A percentile compares a stretch with the other conserved stretches of the same genome.
phyloP scores from a whole-genome alignment of 2,888 invertebrate genomes.

The Dynastes hyllus region DNA sequence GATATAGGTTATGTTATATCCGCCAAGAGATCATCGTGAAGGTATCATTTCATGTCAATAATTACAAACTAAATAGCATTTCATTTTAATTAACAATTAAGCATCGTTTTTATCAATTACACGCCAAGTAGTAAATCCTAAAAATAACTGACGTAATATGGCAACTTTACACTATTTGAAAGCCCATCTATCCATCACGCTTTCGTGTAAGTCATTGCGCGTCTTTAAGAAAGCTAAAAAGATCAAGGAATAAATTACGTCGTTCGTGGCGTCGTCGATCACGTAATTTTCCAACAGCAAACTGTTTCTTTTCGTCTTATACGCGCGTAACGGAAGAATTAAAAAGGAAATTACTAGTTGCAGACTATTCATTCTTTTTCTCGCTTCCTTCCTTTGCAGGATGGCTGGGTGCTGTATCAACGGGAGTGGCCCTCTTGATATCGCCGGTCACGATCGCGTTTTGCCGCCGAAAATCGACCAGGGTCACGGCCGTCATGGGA shows the following conservation, averaged over 20 bases:
- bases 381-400: conserved; percentile 76
- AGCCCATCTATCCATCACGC: no score
- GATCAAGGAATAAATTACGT: conserved; percentile 4
- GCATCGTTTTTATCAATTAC: no score
- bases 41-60: no score
- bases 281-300: conserved; percentile 7
- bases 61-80: no score
- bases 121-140: no score
- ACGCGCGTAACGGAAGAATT: conserved; percentile 20
- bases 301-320: not conserved
- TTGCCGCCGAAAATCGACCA: conserved; percentile 89
- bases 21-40: no score
- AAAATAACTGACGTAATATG: no score
- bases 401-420: conserved; percentile 87
- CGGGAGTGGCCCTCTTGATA: conserved; percentile 84
- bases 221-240: not conserved
- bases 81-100: no score
- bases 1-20: no score
- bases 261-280: not conserved
- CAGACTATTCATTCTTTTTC: conserved; percentile 28
- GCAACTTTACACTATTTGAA: no score
- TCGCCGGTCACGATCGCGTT: conserved; percentile 90
- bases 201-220: not conserved
- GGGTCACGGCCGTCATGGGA: conserved; percentile 90
- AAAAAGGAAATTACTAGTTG: conserved; percentile 21